Evolutionary conservation across 2,797 vertebrate species (phyloP).

Genomic region (Tauraco hartlaubi): DNA sequence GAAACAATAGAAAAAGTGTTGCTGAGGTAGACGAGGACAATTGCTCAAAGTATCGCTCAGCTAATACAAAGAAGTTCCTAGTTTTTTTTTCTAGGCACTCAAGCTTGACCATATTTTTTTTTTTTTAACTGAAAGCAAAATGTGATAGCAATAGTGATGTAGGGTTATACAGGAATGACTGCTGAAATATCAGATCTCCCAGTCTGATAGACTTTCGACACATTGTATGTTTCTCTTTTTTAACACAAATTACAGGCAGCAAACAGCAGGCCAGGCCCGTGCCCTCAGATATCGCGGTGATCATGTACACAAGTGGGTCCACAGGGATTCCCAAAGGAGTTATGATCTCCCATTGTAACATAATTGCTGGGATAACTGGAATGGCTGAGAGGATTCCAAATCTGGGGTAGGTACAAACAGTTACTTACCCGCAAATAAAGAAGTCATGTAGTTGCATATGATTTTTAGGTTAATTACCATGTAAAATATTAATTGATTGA

Average conservation of each 20-base stretch:
- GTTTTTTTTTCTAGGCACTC: not conserved
- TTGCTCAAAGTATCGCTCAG: not conserved
- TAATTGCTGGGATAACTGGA: slow-evolving; percentile 92
- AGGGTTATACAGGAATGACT: not conserved
- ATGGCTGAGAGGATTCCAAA: slow-evolving; percentile 91
- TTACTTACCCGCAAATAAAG: not conserved
- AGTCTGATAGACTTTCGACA: not conserved
- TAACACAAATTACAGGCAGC: slow-evolving; percentile 73
- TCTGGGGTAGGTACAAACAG: slow-evolving; percentile 80
- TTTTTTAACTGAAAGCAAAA: not conserved
- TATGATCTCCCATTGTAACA: slow-evolving; percentile 95
- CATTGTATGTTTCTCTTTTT: not conserved
- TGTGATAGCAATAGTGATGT: not conserved
- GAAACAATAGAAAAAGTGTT: not conserved
- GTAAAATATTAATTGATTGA: not conserved
- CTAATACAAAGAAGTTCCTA: not conserved
- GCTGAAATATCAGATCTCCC: not conserved
- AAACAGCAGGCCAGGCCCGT: slow-evolving; percentile 79
- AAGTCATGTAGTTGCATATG: not conserved
- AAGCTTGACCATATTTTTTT: not conserved
- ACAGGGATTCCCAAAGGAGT: slow-evolving; percentile 94
- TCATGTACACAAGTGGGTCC: slow-evolving; percentile 98
- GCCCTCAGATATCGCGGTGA: slow-evolving; percentile 90
- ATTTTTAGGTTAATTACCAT: not conserved
- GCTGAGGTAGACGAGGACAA: not conserved